Base-by-base conservation (phyloP, 2,888 invertebrate species). In the Oscheius sp. region DNA sequence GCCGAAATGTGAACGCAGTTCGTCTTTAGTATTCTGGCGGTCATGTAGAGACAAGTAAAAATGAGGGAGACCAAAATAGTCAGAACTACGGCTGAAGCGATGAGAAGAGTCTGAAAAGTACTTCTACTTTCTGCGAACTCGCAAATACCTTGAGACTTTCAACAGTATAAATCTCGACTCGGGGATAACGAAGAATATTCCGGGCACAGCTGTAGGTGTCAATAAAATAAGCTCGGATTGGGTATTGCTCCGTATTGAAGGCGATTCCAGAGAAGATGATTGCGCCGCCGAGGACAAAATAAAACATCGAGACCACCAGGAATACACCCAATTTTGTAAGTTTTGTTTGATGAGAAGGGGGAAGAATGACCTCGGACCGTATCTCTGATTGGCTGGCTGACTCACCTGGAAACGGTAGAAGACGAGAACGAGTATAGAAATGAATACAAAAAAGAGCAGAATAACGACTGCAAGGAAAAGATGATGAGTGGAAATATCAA, bases 201-300 rank as follows among this genome's bases (percentile, higher is more conserved):
- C 61, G n/a, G n/a, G 61, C 61, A 61, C 61, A 61, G 43, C 61
- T 61, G 43, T 41, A 61, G 5, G 41, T n/a, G 21, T 61, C 45
- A 21, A 61, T 61, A 43, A 35, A 61, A n/a, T n/a, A 43, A 18
- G 61, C 21, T 13, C 61, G 16, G 5, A 25, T 43, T 6, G 41
- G n/a, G 12, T 61, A 61, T n/a, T 61, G 61, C 12, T 61, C 61
- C 1, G 61, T 9, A n/a, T 61, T 43, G 18, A 61, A 13, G 7
- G 43, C 16, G 12, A 61, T 41, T 1, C 21, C 61, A 13, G 59
- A 27, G 9, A 29, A 41, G 21, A 61, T n/a, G n/a, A 61, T 41
- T 35, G 43, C 21, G 13, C 55, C 61, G 29, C 45, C 61, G 1
- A 61, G 35, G n/a, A 43, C 18, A 18, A 41, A 41, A 61, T 43